Conservation (phyloP, 2,888 invertebrate genomes). For the Noctua comes region DNA sequence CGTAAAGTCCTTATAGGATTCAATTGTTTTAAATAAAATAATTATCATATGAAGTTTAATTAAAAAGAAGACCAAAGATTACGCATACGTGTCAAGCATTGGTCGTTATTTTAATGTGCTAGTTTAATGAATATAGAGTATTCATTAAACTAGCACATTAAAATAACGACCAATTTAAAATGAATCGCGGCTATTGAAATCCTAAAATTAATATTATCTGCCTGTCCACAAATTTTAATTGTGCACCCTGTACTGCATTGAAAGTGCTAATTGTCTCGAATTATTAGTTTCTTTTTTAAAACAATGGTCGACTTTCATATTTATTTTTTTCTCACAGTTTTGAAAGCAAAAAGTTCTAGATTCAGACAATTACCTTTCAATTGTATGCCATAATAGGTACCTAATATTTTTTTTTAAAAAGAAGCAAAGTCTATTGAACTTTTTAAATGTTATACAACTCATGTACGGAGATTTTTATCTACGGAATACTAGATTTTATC, state of each 20-base stretch:
- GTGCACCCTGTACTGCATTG: constrained; percentile 1
- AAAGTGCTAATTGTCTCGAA: neutral
- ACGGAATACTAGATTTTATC: neutral
- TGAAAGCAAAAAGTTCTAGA: constrained; percentile 32
- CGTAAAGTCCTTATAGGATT: no score
- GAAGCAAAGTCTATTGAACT: constrained; percentile 13
- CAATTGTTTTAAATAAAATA: neutral
- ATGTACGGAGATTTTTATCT: neutral
- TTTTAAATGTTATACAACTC: constrained; percentile 8
- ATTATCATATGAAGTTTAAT: no score
- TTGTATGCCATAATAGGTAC: neutral
- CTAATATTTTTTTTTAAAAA: neutral
- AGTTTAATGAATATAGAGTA: no score
- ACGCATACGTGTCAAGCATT: neutral
- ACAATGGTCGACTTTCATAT: constrained; percentile 43
- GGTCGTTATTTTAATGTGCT: no score
- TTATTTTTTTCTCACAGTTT: constrained; percentile 37
- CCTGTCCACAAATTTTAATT: neutral
- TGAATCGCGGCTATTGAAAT: neutral
- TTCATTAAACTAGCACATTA: neutral
- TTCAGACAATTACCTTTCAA: constrained; percentile 14
- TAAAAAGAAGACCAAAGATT: neutral
- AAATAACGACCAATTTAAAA: neutral
- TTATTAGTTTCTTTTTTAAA: neutral
- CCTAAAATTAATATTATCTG: neutral